phyloP scores from a whole-genome alignment of 2,113 vertebrate genomes.

The Mesocricetus auratus region DNA sequence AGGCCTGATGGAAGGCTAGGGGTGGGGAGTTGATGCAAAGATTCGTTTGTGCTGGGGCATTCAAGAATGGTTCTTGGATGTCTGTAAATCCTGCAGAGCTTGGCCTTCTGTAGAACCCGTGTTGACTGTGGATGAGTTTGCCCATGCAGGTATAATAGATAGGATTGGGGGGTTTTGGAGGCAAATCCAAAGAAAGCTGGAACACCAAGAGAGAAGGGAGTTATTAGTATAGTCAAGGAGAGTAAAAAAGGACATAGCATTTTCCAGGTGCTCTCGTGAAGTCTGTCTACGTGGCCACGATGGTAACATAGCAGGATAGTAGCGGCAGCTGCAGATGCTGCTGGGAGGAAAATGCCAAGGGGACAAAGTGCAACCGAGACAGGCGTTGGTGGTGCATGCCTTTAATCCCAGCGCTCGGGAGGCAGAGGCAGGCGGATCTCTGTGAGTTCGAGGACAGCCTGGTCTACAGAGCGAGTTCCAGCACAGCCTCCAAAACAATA shows the following conservation, averaged over 20 bases:
- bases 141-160: rapidly evolving
- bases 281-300: neutral
- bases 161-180: neutral
- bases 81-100: neutral
- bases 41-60: neutral
- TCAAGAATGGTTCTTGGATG: neutral
- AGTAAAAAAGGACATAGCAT: neutral
- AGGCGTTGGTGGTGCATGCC: no score
- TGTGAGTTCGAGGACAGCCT: no score
- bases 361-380: neutral
- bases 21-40: neutral
- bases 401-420: no score
- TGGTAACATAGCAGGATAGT: rapidly evolving
- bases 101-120: no score
- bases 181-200: neutral
- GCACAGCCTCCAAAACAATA: no score
- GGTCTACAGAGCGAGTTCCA: no score
- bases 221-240: neutral
- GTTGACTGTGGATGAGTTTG: neutral
- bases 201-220: neutral
- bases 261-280: neutral
- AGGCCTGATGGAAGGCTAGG: neutral
- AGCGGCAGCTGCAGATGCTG: rapidly evolving
- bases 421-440: no score
- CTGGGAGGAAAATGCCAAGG: neutral